Base-by-base conservation (phyloP, 2,888 invertebrate species). In the Oscheius onirici region DNA sequence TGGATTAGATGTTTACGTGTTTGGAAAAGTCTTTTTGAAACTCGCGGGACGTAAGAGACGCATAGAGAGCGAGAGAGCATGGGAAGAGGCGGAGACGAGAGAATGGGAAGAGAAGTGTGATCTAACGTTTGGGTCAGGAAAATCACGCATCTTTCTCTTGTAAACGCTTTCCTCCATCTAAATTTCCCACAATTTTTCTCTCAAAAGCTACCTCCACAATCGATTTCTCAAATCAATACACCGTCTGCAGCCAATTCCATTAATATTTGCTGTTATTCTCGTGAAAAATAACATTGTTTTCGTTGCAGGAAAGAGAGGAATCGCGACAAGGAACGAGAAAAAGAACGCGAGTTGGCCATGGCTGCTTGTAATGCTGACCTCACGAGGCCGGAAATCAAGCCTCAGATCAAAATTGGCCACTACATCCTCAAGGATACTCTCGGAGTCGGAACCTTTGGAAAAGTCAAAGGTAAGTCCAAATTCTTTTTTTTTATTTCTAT, bases 391-490 rank as follows among this genome's bases (percentile, higher is more conserved):
- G 86, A 86, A 71, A 71, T 77, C 49, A 85, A 85, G 66, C 80
- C 83, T 17, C 86, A 87, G 69, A 87, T 86, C 66, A 86, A 86
- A 68, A 99, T 97, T 88, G 99, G 99, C 0, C 97, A 97, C 89
- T 99, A 99, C 89, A 93, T 95, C 67, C 90, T 99, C 61, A 97
- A 97, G 22, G 92, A 93, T 85, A 94, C 94, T 1, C 91, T 99
- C 52, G 99, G 99, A 44, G 95, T 96, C 44, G 99, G 99, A 34
- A 99, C 99, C 3, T 99, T 99, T 90, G 99, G 99, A 71, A 99
- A 99, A 91, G 99, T 99, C 2, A 99, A 99, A 91, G 95, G 92
- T 92, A 54, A n/a, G 72, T 65, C 5, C 20, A 49, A n/a, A n/a
- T n/a, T n/a, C n/a, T n/a, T n/a, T 40, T 43, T 15, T 61, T 13